Percentiles rank a stretch among this genome's conserved stretches.
phyloP scores from a whole-genome alignment of 2,888 invertebrate genomes.

The Andrena trimmerana region DNA sequence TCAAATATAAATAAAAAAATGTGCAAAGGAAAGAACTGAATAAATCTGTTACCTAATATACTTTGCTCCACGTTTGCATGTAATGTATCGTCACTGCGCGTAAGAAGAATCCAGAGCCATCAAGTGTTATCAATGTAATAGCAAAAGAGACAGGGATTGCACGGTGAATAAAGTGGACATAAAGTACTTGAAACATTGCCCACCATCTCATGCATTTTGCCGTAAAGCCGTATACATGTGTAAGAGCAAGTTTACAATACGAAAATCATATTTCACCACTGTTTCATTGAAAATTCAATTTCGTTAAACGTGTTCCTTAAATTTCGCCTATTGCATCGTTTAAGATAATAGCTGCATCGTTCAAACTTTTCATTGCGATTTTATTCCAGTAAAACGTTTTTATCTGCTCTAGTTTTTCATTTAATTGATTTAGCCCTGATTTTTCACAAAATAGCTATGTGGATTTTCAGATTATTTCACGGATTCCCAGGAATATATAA shows the following conservation, averaged over 20 bases:
- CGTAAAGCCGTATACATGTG: constrained; percentile 75
- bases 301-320: too few species aligned
- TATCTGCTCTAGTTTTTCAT: not conserved
- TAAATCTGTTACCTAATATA: not conserved
- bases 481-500: constrained; percentile 66
- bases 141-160: constrained; percentile 69
- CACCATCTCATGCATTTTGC: constrained; percentile 69
- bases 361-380: too few species aligned
- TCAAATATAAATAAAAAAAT: not conserved
- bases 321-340: too few species aligned
- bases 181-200: constrained; percentile 71
- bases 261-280: too few species aligned
- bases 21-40: not conserved
- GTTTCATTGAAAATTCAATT: too few species aligned
- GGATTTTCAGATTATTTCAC: constrained; percentile 75
- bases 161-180: constrained; percentile 56
- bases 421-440: not conserved
- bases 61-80: too few species aligned
- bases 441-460: not conserved
- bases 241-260: constrained; percentile 53
- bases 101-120: constrained; percentile 69
- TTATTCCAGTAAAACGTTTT: too few species aligned
- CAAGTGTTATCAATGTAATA: constrained; percentile 77
- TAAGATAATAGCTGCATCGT: too few species aligned
- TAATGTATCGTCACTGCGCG: not conserved